A percentile compares a stretch with the other conserved stretches of the same genome.
Evolutionary conservation across 2,888 invertebrate genomes (phyloP).

Genomic region (Eustalomyia histrio): DNA sequence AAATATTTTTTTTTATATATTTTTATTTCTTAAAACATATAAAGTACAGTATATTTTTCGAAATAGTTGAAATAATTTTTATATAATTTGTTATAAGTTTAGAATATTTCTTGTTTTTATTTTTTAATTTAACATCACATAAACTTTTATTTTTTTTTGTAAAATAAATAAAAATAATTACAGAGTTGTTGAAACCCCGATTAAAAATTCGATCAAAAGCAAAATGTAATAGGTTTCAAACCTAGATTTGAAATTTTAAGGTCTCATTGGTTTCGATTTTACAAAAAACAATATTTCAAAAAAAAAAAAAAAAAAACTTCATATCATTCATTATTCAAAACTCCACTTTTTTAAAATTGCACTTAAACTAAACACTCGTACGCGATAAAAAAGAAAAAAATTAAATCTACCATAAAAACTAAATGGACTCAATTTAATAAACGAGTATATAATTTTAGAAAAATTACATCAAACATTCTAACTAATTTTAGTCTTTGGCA

Average conservation of each 20-base stretch:
- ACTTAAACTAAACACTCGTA: too few relatives aligned
- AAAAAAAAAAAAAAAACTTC: too few relatives aligned
- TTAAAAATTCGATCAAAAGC: too few relatives aligned
- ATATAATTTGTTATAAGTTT: conserved; percentile 45
- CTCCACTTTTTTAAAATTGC: too few relatives aligned
- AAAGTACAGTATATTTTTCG: conserved; percentile 64
- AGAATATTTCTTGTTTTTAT: conserved; percentile 50
- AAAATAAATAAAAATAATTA: too few relatives aligned
- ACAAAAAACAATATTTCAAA: too few relatives aligned
- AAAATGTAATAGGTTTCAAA: too few relatives aligned
- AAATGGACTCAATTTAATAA: conserved; percentile 1
- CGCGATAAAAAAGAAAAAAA: too few relatives aligned
- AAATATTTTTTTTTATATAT: conserved; percentile 13
- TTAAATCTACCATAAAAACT: background rate
- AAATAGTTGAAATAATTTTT: conserved; percentile 58
- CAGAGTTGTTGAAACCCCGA: too few relatives aligned
- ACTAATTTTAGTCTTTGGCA: conserved; percentile 63
- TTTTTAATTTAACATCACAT: conserved; percentile 74
- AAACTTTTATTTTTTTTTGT: conserved; percentile 30
- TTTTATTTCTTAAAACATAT: conserved; percentile 56
- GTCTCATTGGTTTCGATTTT: too few relatives aligned
- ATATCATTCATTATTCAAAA: too few relatives aligned
- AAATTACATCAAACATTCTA: conserved; percentile 43
- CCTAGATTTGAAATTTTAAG: too few relatives aligned
- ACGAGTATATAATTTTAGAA: conserved; percentile 33